Base-by-base conservation (phyloP, 2,797 vertebrate species). In the Hypotaenidia okinawae region DNA sequence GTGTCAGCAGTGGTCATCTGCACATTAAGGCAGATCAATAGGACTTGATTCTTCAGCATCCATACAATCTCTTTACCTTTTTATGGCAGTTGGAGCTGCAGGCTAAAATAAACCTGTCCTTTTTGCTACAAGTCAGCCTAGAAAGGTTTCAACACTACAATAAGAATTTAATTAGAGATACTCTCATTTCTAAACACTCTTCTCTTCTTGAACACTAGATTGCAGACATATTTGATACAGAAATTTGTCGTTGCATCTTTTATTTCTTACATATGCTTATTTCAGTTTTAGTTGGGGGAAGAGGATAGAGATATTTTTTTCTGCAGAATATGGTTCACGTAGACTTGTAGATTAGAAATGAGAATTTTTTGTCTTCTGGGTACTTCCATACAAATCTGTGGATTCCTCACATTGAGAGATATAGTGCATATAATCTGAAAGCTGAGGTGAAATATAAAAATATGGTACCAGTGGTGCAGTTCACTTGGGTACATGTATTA, bases 401-500 rank as follows among this genome's bases (percentile, higher is more conserved):
- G 59, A 49, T 11, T 81, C 21, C 33, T 75, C 16, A 9, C 24
- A 24, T 64, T 92, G 64, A 13, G 7, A 11, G 30, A 15, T 8
- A 15, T 22, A 47, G 35, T 37, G 12, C 43, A 12, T 93, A 16
- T 37, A 41, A 35, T 74, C n/a, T 92, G 77, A 68, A 80, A 51
- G 16, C 13, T 55, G 85, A 85, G 52, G 30, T 63, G 8, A 78
- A 57, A 17, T 63, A 16, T 1, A 32, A 55, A 79, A 57, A 0
- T 35, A 25, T 35, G 30, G 61, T 91, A 33, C 51, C 41, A 73
- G 59, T 77, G 59, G 73, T 55, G 19, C 11, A 70, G 32, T 63
- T 55, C 6, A 6, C 41, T 62, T 67, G 41, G 16, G 5, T 62
- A 15, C 0, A 0, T 62, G n/a, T 67, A 2, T 47, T 16, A 0